Evolutionary conservation across 2,888 invertebrate genomes (phyloP), one percentile per base, ranked within the genome.

Genomic region (Lithophane ornitopus): DNA sequence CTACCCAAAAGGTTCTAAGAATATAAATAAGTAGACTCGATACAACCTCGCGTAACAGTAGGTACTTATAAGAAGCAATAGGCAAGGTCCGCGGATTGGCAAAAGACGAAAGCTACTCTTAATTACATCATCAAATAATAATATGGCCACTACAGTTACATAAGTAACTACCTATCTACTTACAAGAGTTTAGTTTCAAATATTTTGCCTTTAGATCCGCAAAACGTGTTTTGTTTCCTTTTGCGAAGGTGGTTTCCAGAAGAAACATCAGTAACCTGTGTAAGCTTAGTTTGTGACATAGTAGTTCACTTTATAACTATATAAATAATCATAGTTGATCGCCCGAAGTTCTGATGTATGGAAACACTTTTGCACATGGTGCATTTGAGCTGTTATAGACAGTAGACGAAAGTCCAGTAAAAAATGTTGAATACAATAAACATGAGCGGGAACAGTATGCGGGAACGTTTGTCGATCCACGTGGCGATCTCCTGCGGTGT

Each of bases 401-500:
- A 97, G 90, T 97, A 98, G 68, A 98, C 98, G 87, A 98, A 98
- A 68, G 98, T 97, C 98, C 98, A 98, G 90, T 98, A 98, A 74
- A 98, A 96, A 67, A 97, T 96, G 90, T 98, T 98, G 93, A 98
- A 98, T 77, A 98, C 97, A 26, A 98, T 90, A 91, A 98, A 98
- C 16, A 98, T 96, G 7, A 98, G 92, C 0, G 98, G 98, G 92
- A 98, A 98, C 3, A 98, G 96, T 56, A 98, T 95, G 70, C 98
- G 97, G 44, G 98, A 98, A 74, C 98, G 94, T 85, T 97, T 97
- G 95, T 98, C 98, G 85, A 98, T 98, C 98, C 98, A 98, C 71
- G 98, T 98, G 83, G 98, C 98, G 75, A 98, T 98, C 93, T 98
- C 98, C 89, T 98, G 98, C 0, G 98, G 98, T 2, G 98, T 98